phyloP scores from a whole-genome alignment of 2,888 invertebrate species.

The Harpalus rubripes region DNA sequence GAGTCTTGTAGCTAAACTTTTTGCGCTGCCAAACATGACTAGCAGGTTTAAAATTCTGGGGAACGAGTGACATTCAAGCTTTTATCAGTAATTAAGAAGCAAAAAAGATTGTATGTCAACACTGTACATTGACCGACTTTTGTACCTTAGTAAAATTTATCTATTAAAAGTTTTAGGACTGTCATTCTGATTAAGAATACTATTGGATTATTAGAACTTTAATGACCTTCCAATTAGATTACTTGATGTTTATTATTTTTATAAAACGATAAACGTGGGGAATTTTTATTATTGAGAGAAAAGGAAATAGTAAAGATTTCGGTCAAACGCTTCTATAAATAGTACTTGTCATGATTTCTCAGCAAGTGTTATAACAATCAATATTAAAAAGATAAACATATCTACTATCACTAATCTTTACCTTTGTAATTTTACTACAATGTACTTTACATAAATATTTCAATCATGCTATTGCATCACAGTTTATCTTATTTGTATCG shows the following conservation, averaged over 20 bases:
- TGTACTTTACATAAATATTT: constrained; percentile 42
- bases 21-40: constrained; percentile 31
- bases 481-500: constrained; percentile 44
- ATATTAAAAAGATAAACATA: constrained; percentile 13
- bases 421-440: constrained; percentile 36
- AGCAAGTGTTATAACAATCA: constrained; percentile 19
- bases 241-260: not conserved
- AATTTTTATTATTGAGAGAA: not conserved
- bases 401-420: not conserved
- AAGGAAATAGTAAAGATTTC: not conserved
- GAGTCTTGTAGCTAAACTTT: constrained; percentile 11
- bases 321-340: not conserved
- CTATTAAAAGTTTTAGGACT: not conserved
- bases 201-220: not conserved
- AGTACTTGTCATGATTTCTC: not conserved
- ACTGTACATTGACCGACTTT: constrained; percentile 15
- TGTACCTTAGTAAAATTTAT: not conserved
- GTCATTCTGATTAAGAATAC: not conserved
- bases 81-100: not conserved
- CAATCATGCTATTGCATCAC: constrained; percentile 64
- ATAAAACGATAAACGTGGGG: not conserved
- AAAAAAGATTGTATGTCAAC: constrained; percentile 32
- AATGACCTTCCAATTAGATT: not conserved
- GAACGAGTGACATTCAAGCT: not conserved
- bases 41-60: constrained; percentile 12